Conservation (phyloP, 2,888 invertebrate genomes). For the Drosophila mettleri region DNA sequence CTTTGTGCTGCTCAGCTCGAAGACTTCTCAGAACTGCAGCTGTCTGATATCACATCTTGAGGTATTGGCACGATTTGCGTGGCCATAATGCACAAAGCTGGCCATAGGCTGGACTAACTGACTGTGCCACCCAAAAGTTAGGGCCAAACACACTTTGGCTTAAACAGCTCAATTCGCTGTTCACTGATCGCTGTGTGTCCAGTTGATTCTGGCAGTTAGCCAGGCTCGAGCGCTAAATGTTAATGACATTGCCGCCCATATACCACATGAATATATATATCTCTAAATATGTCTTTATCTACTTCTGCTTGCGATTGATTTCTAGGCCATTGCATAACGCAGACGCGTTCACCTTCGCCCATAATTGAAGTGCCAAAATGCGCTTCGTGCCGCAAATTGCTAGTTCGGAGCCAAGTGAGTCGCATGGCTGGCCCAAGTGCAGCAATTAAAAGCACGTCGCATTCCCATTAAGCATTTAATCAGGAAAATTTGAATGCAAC, state of each 20-base stretch:
- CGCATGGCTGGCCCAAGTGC: slow-evolving; percentile 38
- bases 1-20: slow-evolving; percentile 5
- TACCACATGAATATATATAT: neutral
- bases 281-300: neutral
- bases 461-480: slow-evolving; percentile 74
- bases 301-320: slow-evolving; percentile 44
- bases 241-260: slow-evolving; percentile 64
- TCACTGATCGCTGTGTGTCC: slow-evolving; percentile 4
- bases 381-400: slow-evolving; percentile 20
- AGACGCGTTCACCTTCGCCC: slow-evolving; percentile 49
- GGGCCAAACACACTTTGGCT: slow-evolving; percentile 63
- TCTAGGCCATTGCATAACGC: slow-evolving; percentile 71
- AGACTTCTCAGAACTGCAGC: neutral
- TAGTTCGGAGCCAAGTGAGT: slow-evolving; percentile 11
- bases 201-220: slow-evolving; percentile 22
- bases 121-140: slow-evolving; percentile 36
- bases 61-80: slow-evolving; percentile 16
- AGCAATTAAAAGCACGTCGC: slow-evolving; percentile 77
- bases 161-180: slow-evolving; percentile 23
- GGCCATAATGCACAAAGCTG: slow-evolving; percentile 4
- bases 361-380: slow-evolving; percentile 67
- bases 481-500: slow-evolving; percentile 76
- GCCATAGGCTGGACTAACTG: neutral
- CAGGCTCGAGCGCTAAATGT: slow-evolving; percentile 50
- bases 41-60: slow-evolving; percentile 8